Percentiles rank a stretch among this genome's conserved stretches.
These are phyloP conservation scores for Zoanthus sansibaricus DNA, from an alignment of 92 coral and sea anemone genomes.

Conservation along the genomic window DNA sequence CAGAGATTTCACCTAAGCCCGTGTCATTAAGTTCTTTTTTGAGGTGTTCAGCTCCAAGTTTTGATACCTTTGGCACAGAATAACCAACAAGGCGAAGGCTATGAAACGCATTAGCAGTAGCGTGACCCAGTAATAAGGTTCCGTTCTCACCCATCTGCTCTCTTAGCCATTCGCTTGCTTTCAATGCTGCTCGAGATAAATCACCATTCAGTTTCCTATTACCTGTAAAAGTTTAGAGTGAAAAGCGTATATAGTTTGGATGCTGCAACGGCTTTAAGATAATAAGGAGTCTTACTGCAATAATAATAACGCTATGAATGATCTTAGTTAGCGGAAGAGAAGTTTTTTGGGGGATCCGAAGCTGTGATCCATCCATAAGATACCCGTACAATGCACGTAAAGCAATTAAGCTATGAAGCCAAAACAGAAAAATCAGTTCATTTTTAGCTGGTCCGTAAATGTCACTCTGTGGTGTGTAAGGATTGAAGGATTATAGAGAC, in stretches of 20 bases:
- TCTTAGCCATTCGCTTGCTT: slow-evolving; percentile 82
- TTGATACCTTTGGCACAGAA: slow-evolving; percentile 49
- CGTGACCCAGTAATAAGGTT: slow-evolving; percentile 61
- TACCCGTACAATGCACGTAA: too few relatives aligned
- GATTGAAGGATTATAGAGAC: too few relatives aligned
- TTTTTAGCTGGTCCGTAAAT: too few relatives aligned
- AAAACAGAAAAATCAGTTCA: too few relatives aligned
- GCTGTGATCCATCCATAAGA: too few relatives aligned
- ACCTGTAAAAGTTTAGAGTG: slow-evolving; percentile 44
- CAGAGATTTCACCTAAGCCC: slow-evolving; percentile 51
- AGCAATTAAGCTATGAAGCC: too few relatives aligned
- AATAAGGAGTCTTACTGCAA: too few relatives aligned
- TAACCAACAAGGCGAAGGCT: slow-evolving; percentile 70
- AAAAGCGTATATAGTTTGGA: not conserved
- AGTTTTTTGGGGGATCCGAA: too few relatives aligned
- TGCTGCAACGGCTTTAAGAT: too few relatives aligned
- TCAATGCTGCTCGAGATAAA: slow-evolving; percentile 80
- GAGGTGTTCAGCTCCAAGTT: slow-evolving; percentile 52
- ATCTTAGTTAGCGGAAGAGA: too few relatives aligned
- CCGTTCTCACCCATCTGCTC: slow-evolving; percentile 57
- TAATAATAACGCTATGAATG: too few relatives aligned
- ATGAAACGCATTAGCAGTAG: slow-evolving; percentile 51
- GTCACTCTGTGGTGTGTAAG: too few relatives aligned
- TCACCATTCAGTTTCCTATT: slow-evolving; percentile 67
- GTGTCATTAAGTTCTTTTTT: slow-evolving; percentile 48